Evolutionary conservation across 1,140 invertebrate genomes (phyloP), one percentile per base, ranked within the genome.

Genomic region (Helicorthomorpha holstii): DNA sequence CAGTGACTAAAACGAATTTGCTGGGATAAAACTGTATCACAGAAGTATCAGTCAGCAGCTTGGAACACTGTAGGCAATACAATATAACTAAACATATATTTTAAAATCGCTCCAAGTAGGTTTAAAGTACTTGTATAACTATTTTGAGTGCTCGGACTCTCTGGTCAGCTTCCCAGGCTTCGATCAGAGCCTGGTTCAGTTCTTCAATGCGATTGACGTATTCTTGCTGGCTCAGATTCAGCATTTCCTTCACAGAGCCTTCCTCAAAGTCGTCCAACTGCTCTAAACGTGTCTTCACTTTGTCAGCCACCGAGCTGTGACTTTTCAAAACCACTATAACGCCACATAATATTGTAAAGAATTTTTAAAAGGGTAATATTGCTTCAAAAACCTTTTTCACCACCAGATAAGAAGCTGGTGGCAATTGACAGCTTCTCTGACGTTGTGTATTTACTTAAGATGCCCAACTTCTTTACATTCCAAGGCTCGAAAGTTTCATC

Each of bases 61-160:
- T 95, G 22, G 90, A 85, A 72, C 89, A 94, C 75, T 96, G 63
- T 42, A 73, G 61, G 56, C 57, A 48, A 60, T 53, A 56, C 51
- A 52, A 41, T 45, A 27, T 53, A 48, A 58, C n/a, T 41, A 49
- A 25, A 14, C 4, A 51, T 45, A 1, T 19, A 42, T 25, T 49
- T 54, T 27, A 22, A 52, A 56, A 12, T 48, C 16, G 29, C 16
- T 34, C 29, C 7, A 45, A 22, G 45, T 19, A 27, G 25, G 48
- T 21, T 26, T 34, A 48, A 0, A 47, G 49, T 61, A 81, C 79
- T 70, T 81, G 89, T 58, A 96, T 95, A 3, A 83, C 85, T 64
- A 97, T 96, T 76, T 96, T 96, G 2, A 98, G 75, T 4, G 92
- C 83, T 74, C 91, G 94, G 0, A 98, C 93, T 60, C 90, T 74